Percentiles rank a stretch among this genome's conserved stretches.
These are phyloP conservation scores for Caenorhabditis tropicalis DNA, from an alignment of 1,140 invertebrate species.

Conservation along the genomic window DNA sequence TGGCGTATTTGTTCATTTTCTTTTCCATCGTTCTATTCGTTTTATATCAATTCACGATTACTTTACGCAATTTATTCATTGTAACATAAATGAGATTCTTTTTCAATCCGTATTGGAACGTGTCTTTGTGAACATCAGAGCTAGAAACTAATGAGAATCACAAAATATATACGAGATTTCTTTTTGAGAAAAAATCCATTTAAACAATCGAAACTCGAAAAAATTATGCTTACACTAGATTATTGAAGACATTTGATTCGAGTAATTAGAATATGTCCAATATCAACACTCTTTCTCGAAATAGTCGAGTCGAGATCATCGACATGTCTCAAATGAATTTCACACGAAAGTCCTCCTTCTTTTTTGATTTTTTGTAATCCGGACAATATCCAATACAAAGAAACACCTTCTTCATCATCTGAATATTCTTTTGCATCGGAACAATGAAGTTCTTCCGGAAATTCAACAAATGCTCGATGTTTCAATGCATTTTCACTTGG, in stretches of 20 bases:
- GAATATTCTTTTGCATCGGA: conserved; percentile 59
- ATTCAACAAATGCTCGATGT: conserved; percentile 65
- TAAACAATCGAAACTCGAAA: too few species aligned
- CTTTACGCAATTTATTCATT: conserved; percentile 25
- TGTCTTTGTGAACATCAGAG: too few species aligned
- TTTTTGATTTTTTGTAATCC: conserved; percentile 64
- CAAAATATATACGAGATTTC: too few species aligned
- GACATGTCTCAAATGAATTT: conserved; percentile 56
- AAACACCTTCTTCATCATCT: conserved; percentile 70
- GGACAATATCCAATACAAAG: conserved; percentile 63
- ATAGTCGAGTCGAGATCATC: conserved; percentile 57
- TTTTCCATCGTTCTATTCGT: background rate
- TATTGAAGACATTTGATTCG: conserved; percentile 52
- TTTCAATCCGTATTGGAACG: too few species aligned
- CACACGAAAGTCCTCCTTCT: conserved; percentile 63
- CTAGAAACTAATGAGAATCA: too few species aligned
- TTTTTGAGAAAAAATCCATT: too few species aligned
- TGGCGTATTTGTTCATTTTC: background rate
- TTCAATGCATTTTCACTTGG: conserved; percentile 61
- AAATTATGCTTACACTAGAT: too few species aligned
- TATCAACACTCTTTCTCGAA: conserved; percentile 49
- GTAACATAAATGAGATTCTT: conserved; percentile 27
- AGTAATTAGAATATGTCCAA: conserved; percentile 70
- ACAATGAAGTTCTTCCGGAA: conserved; percentile 60
- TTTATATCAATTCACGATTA: conserved; percentile 34